phyloP scores from a whole-genome alignment of 1,140 invertebrate species.

The Anastrepha obliqua region DNA sequence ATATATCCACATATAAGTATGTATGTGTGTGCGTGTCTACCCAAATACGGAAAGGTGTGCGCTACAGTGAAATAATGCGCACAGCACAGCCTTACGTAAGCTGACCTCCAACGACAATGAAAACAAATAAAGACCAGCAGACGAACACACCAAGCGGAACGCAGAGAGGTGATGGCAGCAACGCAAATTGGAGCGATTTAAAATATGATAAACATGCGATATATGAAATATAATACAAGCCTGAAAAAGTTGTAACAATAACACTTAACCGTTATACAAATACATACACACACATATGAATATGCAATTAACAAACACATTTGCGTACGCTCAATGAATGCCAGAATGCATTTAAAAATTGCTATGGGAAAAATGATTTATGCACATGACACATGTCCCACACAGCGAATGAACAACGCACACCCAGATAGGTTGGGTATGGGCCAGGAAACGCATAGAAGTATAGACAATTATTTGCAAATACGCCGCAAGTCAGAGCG shows the following conservation, averaged over 20 bases:
- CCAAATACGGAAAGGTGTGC: conserved; percentile 32
- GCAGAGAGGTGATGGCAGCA: neutral
- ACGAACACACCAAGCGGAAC: neutral
- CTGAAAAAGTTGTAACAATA: neutral
- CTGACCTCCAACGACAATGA: conserved; percentile 11
- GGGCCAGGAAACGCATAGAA: neutral
- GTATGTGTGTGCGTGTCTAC: neutral
- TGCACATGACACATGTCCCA: neutral
- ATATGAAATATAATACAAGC: neutral
- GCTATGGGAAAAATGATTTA: neutral
- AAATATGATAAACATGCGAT: neutral
- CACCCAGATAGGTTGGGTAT: neutral
- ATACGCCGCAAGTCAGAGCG: no score
- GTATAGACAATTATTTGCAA: no score
- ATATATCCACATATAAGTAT: neutral
- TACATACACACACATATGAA: neutral
- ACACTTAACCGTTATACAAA: neutral
- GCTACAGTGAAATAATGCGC: conserved; percentile 22
- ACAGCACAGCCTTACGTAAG: conserved; percentile 32
- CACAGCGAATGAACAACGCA: neutral
- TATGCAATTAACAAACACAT: neutral
- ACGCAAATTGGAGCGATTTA: conserved; percentile 6
- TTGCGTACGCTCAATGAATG: no score
- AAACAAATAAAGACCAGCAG: neutral
- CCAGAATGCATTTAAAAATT: neutral